Base-by-base conservation (phyloP, 2,797 vertebrate species). In the Apodemus agrarius region DNA sequence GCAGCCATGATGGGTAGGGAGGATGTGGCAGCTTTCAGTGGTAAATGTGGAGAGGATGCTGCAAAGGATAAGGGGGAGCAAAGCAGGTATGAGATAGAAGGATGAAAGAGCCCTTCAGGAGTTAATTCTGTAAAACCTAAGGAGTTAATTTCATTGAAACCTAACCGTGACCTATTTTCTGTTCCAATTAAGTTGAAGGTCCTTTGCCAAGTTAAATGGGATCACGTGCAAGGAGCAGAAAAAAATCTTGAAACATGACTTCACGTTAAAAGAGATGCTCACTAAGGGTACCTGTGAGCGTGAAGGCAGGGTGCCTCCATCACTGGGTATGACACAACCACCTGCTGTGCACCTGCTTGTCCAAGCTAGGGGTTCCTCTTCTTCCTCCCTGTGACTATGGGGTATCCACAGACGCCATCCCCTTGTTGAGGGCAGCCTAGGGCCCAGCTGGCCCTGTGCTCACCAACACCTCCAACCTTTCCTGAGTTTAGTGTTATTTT, bases 61-160 rank as follows among this genome's bases (percentile, higher is more conserved):
- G 10, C 3, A 12, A 72, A 46, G 13, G 65, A 22, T 54, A 46
- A 57, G 34, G 22, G 9, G 49, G 49, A 49, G 3, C 61, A 49
- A 85, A 67, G 21, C 7, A 57, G 21, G 37, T 24, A 12, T 11
- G 67, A 57, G 52, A 37, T 4, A 52, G 49, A 72, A 54, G 85
- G 24, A 13, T 37, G 67, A 72, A 3, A 24, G 75, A 9, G 7
- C 26, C 17, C 0, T 17, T 2, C 6, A 0, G 0, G 43, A 21
- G 4, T n/a, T 34, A 2, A 37, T 17, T 40, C 67, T 26, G 5
- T 11, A 75, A 79, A 26, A 40, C 37, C 49, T 13, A 6, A 63
- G 40, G 65, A 7, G 16, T 72, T 85, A 59, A 22, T 16, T 43
- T 49, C 22, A 10, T 7, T 3, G 63, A 11, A 63, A 11, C 49